Base-by-base conservation (phyloP, 92 coral and sea anemone genomes). In the Epizoanthus scotinus region DNA sequence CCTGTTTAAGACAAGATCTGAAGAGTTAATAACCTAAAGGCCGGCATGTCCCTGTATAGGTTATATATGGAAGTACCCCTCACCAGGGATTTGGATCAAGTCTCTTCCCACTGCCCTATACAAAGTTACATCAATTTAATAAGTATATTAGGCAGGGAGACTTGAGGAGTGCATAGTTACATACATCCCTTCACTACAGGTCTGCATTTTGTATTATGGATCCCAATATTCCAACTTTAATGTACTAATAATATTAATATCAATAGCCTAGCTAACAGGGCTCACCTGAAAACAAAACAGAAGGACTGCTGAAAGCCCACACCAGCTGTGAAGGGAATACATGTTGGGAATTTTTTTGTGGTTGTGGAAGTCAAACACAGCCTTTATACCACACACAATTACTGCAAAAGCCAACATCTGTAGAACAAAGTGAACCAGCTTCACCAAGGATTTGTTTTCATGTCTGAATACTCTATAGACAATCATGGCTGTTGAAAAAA, bases 331-430 rank as follows among this genome's bases (percentile, higher is more conserved):
- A 22, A 95, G 78, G 21, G 93, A 87, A 82, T 95, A 95, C 90
- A 95, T 57, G 72, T 95, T 95, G 67, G 91, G 88, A 19, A 90
- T 79, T 1, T 67, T 44, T 1, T 75, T 68, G 26, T 71, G 42
- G 73, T 95, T 95, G 85, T 95, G 98, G 55, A 90, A 95, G 78
- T 95, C 98, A 78, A 92, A 95, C 31, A 84, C 95, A 74, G 98
- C 98, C 36, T 93, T 89, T 67, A 95, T 79, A 20, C 98, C 98
- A 78, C 85, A 28, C 28, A 87, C 90, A 54, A 94, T 93, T 47
- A 90, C 82, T 25, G 17, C 78, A 71, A 95, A 90, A 13, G 94
- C 98, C 62, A 93, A 54, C 31, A 84, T 58, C 75, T 95, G 98
- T 26, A 95, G 97, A 34, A 85, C 86, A 88, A 93, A 90, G 82